These are phyloP conservation scores for Cheilinus undulatus DNA, from an alignment of 2,113 vertebrate genomes.

Conservation along the genomic window DNA sequence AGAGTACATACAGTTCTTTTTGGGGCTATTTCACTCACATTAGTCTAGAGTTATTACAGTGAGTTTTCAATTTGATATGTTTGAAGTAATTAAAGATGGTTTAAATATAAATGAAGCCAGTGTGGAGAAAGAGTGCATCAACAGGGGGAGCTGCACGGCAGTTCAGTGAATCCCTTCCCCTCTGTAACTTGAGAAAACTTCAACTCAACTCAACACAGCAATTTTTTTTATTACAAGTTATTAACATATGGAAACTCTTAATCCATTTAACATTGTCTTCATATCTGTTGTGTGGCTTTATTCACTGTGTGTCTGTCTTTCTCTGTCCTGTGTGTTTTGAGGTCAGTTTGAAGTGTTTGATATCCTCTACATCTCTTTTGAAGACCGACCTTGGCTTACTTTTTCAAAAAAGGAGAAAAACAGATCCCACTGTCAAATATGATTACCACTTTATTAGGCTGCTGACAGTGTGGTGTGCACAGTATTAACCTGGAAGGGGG, in stretches of 20 bases:
- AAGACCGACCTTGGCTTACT: constrained; percentile 33
- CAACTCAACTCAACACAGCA: constrained; percentile 15
- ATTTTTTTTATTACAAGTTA: constrained; percentile 33
- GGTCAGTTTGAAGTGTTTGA: constrained; percentile 58
- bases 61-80: not conserved
- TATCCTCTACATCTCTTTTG: constrained; percentile 39
- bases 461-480: constrained; percentile 44
- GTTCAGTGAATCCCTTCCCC: not conserved
- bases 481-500: constrained; percentile 46
- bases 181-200: constrained; percentile 17
- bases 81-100: not conserved
- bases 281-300: constrained; percentile 45
- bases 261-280: constrained; percentile 50
- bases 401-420: constrained; percentile 43
- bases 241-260: constrained; percentile 62
- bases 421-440: constrained; percentile 27
- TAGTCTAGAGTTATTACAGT: not conserved
- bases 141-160: constrained; percentile 68
- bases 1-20: not conserved
- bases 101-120: not conserved
- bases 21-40: not conserved
- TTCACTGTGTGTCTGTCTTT: constrained; percentile 7
- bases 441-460: constrained; percentile 41
- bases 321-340: constrained; percentile 29
- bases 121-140: constrained; percentile 13